These are phyloP conservation scores for Sanderia malayensis DNA, from an alignment of 30 jellyfish, hydroid and myxozoan species.

Conservation along the genomic window DNA sequence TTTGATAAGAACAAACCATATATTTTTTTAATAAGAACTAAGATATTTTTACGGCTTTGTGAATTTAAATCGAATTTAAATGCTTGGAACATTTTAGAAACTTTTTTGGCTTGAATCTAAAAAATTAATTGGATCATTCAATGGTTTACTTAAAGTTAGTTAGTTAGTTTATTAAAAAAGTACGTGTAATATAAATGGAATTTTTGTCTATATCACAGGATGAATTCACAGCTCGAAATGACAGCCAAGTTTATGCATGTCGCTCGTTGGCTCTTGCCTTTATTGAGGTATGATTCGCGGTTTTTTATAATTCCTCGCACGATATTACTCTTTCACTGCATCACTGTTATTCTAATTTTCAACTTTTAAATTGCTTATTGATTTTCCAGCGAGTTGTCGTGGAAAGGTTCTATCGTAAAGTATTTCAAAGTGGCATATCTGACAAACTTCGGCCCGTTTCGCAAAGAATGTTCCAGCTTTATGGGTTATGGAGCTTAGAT, in stretches of 20 bases:
- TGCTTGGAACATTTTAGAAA: too few relatives aligned
- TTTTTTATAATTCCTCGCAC: too few relatives aligned
- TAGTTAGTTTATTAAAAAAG: too few relatives aligned
- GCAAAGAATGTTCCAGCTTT: conserved; percentile 69
- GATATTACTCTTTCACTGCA: background rate
- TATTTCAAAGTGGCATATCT: conserved; percentile 53
- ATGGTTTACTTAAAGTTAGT: too few relatives aligned
- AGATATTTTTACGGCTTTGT: too few relatives aligned
- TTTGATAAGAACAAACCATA: too few relatives aligned
- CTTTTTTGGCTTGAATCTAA: too few relatives aligned
- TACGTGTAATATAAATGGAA: too few relatives aligned
- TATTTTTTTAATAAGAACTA: too few relatives aligned
- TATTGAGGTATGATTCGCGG: conserved; percentile 60
- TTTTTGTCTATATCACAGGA: conserved; percentile 55
- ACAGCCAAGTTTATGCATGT: conserved; percentile 80
- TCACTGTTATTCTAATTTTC: background rate
- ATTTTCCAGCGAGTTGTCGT: conserved; percentile 55
- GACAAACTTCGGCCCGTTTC: conserved; percentile 52
- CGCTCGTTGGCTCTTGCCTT: conserved; percentile 87
- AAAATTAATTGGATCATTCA: too few relatives aligned
- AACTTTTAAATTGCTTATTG: background rate
- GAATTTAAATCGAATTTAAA: too few relatives aligned
- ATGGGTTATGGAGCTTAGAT: conserved; percentile 91
- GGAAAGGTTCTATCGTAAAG: conserved; percentile 61
- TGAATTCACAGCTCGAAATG: conserved; percentile 82